Percentiles rank a stretch among this genome's conserved stretches.
These are phyloP conservation scores for Maconellicoccus hirsutus DNA, from an alignment of 1,140 invertebrate genomes.

Conservation along the genomic window DNA sequence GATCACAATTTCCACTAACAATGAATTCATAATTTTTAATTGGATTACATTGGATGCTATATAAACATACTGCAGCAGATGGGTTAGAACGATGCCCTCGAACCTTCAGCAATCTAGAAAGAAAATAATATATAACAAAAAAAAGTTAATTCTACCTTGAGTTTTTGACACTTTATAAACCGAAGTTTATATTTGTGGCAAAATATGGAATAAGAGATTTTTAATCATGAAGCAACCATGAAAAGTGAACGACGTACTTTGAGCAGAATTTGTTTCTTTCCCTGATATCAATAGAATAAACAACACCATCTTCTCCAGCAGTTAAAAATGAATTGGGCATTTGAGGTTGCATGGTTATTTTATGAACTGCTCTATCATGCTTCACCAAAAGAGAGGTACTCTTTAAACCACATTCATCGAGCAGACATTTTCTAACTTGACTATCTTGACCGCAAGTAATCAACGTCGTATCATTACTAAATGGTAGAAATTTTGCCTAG, in stretches of 20 bases:
- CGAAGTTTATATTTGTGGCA: not conserved
- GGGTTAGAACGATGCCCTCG: not conserved
- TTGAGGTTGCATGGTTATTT: constrained; percentile 57
- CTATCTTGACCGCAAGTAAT: constrained; percentile 81
- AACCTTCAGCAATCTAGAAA: constrained; percentile 19
- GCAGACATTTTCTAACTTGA: constrained; percentile 54
- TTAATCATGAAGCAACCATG: not conserved
- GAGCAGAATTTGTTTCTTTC: constrained; percentile 37
- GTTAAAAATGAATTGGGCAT: constrained; percentile 68
- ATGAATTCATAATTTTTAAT: constrained; percentile 63
- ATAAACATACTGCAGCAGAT: constrained; percentile 42
- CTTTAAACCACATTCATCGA: constrained; percentile 40
- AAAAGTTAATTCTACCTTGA: not conserved
- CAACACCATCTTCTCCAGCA: constrained; percentile 75
- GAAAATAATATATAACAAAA: not conserved
- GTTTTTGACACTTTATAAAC: not conserved
- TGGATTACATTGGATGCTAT: constrained; percentile 78
- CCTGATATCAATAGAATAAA: constrained; percentile 71
- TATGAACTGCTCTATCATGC: constrained; percentile 64
- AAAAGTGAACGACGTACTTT: constrained; percentile 40
- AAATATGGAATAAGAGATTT: not conserved
- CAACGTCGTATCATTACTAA: constrained; percentile 62
- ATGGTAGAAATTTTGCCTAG: constrained; percentile 55
- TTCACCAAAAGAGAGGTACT: constrained; percentile 48
- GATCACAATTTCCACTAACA: constrained; percentile 56